These are phyloP conservation scores for Gallinago nigripennis DNA, from an alignment of 2,797 vertebrate genomes.

Conservation along the genomic window DNA sequence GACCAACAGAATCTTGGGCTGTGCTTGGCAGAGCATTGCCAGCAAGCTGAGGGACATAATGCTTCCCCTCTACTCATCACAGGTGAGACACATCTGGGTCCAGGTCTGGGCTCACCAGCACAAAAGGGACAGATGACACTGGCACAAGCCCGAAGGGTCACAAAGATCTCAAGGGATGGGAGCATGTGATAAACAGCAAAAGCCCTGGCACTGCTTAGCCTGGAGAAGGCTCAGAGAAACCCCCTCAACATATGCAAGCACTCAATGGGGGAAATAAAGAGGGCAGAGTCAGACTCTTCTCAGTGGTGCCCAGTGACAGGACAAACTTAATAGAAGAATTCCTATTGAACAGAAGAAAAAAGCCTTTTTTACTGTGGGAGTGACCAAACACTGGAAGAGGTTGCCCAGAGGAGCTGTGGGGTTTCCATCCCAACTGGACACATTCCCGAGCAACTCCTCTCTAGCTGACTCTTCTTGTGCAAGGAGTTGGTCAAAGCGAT, in stretches of 20 bases:
- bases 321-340: not conserved
- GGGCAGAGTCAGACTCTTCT: not conserved
- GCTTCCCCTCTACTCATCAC: not conserved
- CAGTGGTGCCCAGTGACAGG: not conserved
- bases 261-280: not conserved
- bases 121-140: not conserved
- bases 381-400: no score
- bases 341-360: fast-evolving
- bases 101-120: not conserved
- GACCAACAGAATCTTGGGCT: not conserved
- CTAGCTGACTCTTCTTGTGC: fast-evolving
- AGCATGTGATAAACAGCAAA: not conserved
- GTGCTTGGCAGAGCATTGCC: not conserved
- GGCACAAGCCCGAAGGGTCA: not conserved
- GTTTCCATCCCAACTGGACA: not conserved
- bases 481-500: not conserved
- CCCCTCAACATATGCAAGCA: fast-evolving
- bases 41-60: not conserved
- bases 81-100: not conserved
- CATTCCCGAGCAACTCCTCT: not conserved
- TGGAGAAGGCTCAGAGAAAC: not conserved
- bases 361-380: not conserved
- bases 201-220: not conserved
- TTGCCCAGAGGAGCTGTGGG: not conserved
- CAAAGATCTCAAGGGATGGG: not conserved